Conservation (phyloP, 2,797 vertebrate genomes). For the Triplophysa yarkandensis region DNA sequence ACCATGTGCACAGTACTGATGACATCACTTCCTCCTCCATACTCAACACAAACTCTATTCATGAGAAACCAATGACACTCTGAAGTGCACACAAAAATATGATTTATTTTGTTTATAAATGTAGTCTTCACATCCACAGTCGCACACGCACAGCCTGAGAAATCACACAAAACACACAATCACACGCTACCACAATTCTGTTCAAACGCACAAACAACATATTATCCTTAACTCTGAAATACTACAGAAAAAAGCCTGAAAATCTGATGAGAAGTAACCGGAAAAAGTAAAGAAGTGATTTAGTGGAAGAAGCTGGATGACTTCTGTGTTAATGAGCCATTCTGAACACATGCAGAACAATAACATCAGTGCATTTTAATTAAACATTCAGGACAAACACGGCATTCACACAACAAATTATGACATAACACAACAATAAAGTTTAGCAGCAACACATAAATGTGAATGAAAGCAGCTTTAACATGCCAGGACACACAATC, state of each 20-base stretch:
- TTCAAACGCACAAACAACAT: too few relatives aligned
- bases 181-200: not conserved
- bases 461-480: conserved; percentile 55
- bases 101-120: conserved; percentile 30
- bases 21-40: not conserved
- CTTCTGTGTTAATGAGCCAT: not conserved
- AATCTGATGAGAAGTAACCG: not conserved
- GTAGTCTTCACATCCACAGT: conserved; percentile 36
- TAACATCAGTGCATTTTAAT: not conserved
- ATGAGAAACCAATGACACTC: conserved; percentile 23
- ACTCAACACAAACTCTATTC: not conserved
- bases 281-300: not conserved
- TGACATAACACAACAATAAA: not conserved
- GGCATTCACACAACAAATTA: conserved; percentile 1
- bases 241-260: not conserved
- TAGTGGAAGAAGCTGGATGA: not conserved
- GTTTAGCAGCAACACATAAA: conserved; percentile 49
- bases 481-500: conserved; percentile 82
- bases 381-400: not conserved
- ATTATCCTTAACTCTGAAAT: too few relatives aligned
- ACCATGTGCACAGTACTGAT: not conserved
- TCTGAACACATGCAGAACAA: not conserved
- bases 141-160: conserved; percentile 39
- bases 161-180: conserved; percentile 48
- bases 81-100: conserved; percentile 8